These are phyloP conservation scores for Tinamus major DNA, from an alignment of 2,797 vertebrate genomes.

Conservation along the genomic window DNA sequence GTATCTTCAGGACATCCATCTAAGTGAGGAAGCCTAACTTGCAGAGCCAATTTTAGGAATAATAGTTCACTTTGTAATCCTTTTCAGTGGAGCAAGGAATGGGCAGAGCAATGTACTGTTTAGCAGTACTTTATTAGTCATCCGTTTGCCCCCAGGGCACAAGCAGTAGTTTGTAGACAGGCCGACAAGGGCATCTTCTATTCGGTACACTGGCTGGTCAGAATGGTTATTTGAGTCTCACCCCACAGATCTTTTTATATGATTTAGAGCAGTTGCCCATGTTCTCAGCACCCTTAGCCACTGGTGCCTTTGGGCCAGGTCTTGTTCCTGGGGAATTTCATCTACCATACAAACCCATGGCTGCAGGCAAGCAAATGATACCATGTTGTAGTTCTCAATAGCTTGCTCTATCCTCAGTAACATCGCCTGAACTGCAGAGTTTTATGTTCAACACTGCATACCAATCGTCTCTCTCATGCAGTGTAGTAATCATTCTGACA, in stretches of 20 bases:
- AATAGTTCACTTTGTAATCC: not conserved
- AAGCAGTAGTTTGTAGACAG: not conserved
- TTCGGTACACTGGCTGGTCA: not conserved
- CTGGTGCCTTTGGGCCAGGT: not conserved
- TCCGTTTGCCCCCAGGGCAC: not conserved
- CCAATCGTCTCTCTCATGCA: not conserved
- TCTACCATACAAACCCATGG: not conserved
- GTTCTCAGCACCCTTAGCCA: not conserved
- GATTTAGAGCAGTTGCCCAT: not conserved
- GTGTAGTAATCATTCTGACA: not conserved
- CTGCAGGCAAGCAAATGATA: not conserved
- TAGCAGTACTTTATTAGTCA: not conserved
- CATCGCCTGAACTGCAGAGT: not conserved
- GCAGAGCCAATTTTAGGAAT: accelerated
- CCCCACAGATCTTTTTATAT: not conserved
- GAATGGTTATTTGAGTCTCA: not conserved
- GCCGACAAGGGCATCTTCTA: not conserved
- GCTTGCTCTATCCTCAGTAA: not conserved
- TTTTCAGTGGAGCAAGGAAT: not conserved
- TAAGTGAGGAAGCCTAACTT: not conserved
- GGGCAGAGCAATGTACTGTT: not conserved
- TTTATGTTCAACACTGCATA: not conserved
- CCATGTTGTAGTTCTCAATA: not conserved
- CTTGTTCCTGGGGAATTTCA: not conserved
- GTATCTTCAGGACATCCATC: not conserved